Evolutionary conservation across 2,888 invertebrate species (phyloP).

Genomic region (Mongoloraphidia duomilia): DNA sequence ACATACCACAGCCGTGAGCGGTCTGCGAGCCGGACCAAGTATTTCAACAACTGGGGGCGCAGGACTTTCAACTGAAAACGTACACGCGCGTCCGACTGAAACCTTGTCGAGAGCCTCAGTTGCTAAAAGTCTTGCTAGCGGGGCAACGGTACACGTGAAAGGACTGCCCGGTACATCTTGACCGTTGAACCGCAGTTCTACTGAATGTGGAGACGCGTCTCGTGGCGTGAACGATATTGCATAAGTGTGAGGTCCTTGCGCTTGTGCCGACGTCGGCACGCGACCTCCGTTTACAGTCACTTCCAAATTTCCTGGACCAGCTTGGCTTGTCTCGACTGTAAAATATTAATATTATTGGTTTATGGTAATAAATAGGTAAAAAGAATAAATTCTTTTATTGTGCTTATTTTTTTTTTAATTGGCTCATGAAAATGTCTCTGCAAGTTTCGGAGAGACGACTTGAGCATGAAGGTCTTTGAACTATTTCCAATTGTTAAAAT

Average conservation of each 20-base stretch:
- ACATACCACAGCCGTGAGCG: slow-evolving; percentile 46
- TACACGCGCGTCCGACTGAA: slow-evolving; percentile 69
- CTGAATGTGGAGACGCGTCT: slow-evolving; percentile 79
- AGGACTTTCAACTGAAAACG: slow-evolving; percentile 78
- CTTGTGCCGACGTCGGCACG: slow-evolving; percentile 92
- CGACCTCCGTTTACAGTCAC: slow-evolving; percentile 96
- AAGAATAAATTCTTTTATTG: neutral
- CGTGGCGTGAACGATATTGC: slow-evolving; percentile 95
- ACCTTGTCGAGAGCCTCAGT: slow-evolving; percentile 81
- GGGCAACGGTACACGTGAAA: slow-evolving; percentile 63
- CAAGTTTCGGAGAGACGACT: neutral
- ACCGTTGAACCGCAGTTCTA: slow-evolving; percentile 91
- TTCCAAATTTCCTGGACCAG: slow-evolving; percentile 95
- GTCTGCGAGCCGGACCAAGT: slow-evolving; percentile 55
- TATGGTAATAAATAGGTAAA: neutral
- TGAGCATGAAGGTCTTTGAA: neutral
- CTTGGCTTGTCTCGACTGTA: slow-evolving; percentile 91
- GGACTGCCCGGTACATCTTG: slow-evolving; percentile 89
- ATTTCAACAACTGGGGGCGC: slow-evolving; percentile 70
- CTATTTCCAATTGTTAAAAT: too few species aligned
- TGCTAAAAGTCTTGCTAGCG: slow-evolving; percentile 63
- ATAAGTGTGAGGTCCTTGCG: slow-evolving; percentile 90
- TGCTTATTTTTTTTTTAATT: neutral
- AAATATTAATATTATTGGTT: neutral
- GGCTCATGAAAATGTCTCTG: neutral